Base-by-base conservation (phyloP, 1,140 invertebrate species). In the Achroia grisella region DNA sequence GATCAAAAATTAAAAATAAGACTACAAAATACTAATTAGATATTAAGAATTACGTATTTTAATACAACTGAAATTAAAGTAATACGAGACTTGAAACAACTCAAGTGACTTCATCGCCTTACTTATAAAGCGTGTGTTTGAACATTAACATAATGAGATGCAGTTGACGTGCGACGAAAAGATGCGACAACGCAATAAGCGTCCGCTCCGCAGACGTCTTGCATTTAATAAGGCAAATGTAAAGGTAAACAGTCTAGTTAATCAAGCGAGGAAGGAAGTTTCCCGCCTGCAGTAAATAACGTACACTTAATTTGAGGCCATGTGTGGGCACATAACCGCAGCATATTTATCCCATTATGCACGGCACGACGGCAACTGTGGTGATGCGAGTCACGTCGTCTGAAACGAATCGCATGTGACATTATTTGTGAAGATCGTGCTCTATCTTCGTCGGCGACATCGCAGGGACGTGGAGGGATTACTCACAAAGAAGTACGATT, bases 351-450 rank as follows among this genome's bases (percentile, higher is more conserved):
- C 76, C 80, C 80, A 84, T 84, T 84, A 84, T 80, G 77, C 76
- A 82, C 62, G 74, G 77, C 75, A 71, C 74, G 71, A 59, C 64
- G 55, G 60, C 56, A 61, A 62, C 65, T 67, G 63, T 66, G 71
- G 66, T 60, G 73, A 84, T 84, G 80, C 80, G 68, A 79, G 80
- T 80, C 80, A 84, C 80, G 80, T 84, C 64, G 62, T 58, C 59
- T 66, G 77, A 84, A 84, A 84, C 80, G 80, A 84, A 84, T 84
- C 80, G 80, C 80, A 82, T 84, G 80, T 84, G 80, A 84, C 80
- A 84, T 84, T 84, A 84, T 84, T 84, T 84, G 77, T 82, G 77
- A 84, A 82, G 80, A 84, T 84, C 80, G 80, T 84, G 80, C 80
- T 84, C 80, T 84, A 82, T 84, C 80, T 84, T 84, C 80, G 80